A percentile compares a stretch with the other conserved stretches of the same genome.
Conservation (phyloP, 1,140 invertebrate genomes). For the Pseudomyrmex gracilis region DNA sequence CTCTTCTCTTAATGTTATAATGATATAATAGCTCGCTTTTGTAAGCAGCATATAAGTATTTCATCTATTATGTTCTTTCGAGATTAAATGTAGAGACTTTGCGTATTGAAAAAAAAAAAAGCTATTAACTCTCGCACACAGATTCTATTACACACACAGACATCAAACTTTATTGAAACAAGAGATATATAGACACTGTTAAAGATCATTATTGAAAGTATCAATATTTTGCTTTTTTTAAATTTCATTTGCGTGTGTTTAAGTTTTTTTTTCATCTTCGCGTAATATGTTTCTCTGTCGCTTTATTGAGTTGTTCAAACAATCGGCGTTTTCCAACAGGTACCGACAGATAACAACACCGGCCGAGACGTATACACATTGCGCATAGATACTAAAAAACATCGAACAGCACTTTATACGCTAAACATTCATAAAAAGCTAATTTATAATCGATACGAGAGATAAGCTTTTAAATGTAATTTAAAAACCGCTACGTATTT, state of each 20-base stretch:
- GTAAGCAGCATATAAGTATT: background rate
- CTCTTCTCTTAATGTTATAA: background rate
- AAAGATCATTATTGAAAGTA: background rate
- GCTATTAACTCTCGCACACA: background rate
- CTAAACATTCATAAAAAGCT: too few relatives aligned
- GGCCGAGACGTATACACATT: too few relatives aligned
- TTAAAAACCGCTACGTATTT: too few relatives aligned
- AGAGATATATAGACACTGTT: background rate
- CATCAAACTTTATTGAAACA: background rate
- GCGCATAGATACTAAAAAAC: too few relatives aligned
- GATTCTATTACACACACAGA: background rate
- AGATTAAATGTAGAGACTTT: background rate
- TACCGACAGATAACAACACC: too few relatives aligned
- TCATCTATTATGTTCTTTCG: too few relatives aligned
- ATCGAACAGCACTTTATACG: too few relatives aligned
- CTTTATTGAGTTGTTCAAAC: too few relatives aligned
- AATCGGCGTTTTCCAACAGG: too few relatives aligned
- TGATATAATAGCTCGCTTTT: background rate
- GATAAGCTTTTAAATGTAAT: too few relatives aligned
- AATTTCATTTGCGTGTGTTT: background rate
- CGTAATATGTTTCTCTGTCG: too few relatives aligned
- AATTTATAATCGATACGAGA: too few relatives aligned
- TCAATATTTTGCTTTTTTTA: background rate
- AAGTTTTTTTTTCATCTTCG: background rate
- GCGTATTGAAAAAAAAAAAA: background rate